These are phyloP conservation scores for Marmota flaviventris DNA, from an alignment of 2,113 vertebrate species.

Conservation along the genomic window DNA sequence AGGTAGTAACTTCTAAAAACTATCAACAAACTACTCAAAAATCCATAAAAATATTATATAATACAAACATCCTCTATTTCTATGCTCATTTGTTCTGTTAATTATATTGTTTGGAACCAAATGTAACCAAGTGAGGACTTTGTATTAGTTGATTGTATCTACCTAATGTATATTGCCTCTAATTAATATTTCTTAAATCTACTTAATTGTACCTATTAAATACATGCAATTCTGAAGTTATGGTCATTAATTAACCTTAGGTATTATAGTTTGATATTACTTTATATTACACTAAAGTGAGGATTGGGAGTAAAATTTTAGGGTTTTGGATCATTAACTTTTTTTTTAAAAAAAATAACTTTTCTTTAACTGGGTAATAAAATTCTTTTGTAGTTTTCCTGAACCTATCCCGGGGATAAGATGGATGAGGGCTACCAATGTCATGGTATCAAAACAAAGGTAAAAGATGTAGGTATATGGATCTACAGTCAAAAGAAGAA, in stretches of 20 bases:
- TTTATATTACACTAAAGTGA: constrained; percentile 41
- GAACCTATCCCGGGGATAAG: constrained; percentile 47
- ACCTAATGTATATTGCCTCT: neutral
- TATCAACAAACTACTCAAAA: constrained; percentile 19
- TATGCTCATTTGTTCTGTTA: neutral
- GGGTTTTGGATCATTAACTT: constrained; percentile 36
- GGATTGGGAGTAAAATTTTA: neutral
- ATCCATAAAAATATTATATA: constrained; percentile 13
- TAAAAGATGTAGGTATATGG: neutral
- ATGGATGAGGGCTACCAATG: neutral
- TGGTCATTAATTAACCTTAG: constrained; percentile 3
- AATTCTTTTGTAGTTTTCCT: constrained; percentile 76
- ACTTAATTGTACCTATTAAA: neutral
- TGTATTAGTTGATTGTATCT: constrained; percentile 37
- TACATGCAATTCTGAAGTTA: constrained; percentile 38
- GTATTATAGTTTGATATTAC: constrained; percentile 25
- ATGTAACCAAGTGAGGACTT: constrained; percentile 7
- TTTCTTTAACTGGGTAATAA: constrained; percentile 80
- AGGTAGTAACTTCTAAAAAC: neutral
- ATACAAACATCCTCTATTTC: neutral
- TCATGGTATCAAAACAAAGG: constrained; percentile 35
- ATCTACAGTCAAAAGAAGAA: constrained; percentile 21
- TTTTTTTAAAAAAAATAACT: neutral
- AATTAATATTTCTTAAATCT: neutral
- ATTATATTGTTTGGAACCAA: neutral